These are phyloP conservation scores for Lophotis ruficrista DNA, from an alignment of 2,113 vertebrate species.

Conservation along the genomic window DNA sequence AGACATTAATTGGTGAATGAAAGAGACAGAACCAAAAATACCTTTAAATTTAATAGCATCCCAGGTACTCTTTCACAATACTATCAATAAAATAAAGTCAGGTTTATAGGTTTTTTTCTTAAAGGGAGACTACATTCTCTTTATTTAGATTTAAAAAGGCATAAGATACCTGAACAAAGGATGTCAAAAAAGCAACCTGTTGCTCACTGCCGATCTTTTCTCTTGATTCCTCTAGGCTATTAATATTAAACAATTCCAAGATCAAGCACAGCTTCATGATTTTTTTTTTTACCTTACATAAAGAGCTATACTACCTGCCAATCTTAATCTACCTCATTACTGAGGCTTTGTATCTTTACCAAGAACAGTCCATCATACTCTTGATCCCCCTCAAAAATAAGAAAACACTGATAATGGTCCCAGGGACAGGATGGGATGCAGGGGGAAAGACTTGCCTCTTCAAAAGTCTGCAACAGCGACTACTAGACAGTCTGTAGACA, in stretches of 20 bases:
- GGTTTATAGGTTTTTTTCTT: background rate
- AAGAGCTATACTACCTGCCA: background rate
- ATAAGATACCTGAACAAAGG: background rate
- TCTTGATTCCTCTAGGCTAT: background rate
- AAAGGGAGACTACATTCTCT: background rate
- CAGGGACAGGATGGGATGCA: too few species aligned
- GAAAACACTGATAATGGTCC: background rate
- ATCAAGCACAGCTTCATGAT: background rate
- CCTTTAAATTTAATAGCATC: background rate
- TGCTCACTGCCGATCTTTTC: background rate
- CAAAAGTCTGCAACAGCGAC: background rate
- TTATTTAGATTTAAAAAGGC: background rate
- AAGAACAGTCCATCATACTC: background rate
- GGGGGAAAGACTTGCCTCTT: background rate
- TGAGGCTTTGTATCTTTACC: background rate
- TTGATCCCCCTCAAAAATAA: background rate
- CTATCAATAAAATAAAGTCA: background rate
- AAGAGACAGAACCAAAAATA: background rate
- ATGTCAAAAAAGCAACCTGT: background rate
- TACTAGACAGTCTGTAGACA: background rate
- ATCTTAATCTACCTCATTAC: background rate
- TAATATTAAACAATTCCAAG: background rate
- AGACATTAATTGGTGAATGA: background rate
- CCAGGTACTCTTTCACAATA: background rate
- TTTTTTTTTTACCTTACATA: background rate